Evolutionary conservation across 1,140 invertebrate species (phyloP), one percentile per base, ranked within the genome.

Genomic region (Pseudomyrmex flavicornis): DNA sequence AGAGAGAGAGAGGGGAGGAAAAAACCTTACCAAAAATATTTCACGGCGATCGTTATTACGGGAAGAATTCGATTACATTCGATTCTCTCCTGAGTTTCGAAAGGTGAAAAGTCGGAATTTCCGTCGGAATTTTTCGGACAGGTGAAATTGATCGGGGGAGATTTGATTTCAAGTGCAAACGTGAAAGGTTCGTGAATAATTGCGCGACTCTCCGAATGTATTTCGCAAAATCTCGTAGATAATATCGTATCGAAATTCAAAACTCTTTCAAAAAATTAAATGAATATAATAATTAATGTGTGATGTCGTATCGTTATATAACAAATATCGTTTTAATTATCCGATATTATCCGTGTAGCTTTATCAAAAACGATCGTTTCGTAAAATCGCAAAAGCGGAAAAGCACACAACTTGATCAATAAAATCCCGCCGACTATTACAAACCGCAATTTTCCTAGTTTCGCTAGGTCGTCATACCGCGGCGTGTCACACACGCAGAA

Each of bases 371-470:
- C 35, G 35, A 35, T 35, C 35, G 35, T 35, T 35, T 35, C 35
- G 35, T 5, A 35, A 35, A 80, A 80, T 59, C 76, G 15, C 52
- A 10, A 1, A 59, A 17, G 17, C 35, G 35, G 58, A 63, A 46
- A 44, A 10, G 15, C 12, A 15, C 52, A n/a, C 62, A 56, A 54
- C 35, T 22, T 17, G 48, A 52, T 70, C 65, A 17, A 70, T 79
- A 48, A 70, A 79, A 79, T 79, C 54, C 54, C 17, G 35, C 52
- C 76, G 46, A 72, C 76, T 70, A 50, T 80, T 72, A 80, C 20
- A 80, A 72, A 15, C 54, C 66, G 35, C 66, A 72, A 80, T 70
- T 80, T 80, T 35, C 44, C 4, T 35, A 80, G 54, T 17, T 50
- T n/a, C 44, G 22, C 20, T 35, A 1, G 65, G 13, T 79, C 65